phyloP scores from a whole-genome alignment of 2,797 vertebrate genomes.

The Australoheros facetus region DNA sequence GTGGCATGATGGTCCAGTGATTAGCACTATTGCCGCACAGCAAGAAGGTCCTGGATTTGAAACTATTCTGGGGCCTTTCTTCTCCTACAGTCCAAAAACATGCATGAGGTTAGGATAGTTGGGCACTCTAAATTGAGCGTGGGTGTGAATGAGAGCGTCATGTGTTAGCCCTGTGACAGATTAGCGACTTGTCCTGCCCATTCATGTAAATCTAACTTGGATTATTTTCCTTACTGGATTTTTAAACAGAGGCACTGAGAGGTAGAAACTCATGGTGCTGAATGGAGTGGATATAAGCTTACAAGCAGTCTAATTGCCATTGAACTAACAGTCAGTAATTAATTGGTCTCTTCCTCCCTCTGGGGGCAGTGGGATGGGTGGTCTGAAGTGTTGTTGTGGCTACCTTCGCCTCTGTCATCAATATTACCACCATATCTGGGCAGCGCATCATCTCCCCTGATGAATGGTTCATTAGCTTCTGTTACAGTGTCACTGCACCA shows the following conservation, averaged over 20 bases:
- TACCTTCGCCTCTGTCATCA: constrained; percentile 63
- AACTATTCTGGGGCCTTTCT: neutral
- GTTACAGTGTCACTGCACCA: constrained; percentile 62
- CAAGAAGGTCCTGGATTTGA: neutral
- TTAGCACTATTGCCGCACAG: neutral
- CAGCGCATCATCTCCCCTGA: constrained; percentile 66
- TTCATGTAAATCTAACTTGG: constrained; percentile 18
- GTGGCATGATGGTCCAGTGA: neutral
- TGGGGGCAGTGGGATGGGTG: constrained; percentile 53
- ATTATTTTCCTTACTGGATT: constrained; percentile 21
- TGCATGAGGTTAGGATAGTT: neutral
- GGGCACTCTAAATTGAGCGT: neutral
- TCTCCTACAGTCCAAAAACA: neutral
- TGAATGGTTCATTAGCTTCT: constrained; percentile 73
- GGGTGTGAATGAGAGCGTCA: neutral
- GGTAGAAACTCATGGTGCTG: constrained; percentile 1
- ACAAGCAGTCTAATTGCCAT: constrained; percentile 66
- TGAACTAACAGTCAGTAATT: constrained; percentile 72
- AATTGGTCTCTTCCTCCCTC: constrained; percentile 64
- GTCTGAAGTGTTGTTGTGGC: constrained; percentile 67
- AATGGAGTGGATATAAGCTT: constrained; percentile 39
- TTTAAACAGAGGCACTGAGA: neutral
- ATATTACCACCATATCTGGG: constrained; percentile 58
- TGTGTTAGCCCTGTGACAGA: neutral
- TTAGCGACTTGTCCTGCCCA: neutral